These are phyloP conservation scores for Percina caprodes DNA, from an alignment of 2,113 vertebrate species.

Conservation along the genomic window DNA sequence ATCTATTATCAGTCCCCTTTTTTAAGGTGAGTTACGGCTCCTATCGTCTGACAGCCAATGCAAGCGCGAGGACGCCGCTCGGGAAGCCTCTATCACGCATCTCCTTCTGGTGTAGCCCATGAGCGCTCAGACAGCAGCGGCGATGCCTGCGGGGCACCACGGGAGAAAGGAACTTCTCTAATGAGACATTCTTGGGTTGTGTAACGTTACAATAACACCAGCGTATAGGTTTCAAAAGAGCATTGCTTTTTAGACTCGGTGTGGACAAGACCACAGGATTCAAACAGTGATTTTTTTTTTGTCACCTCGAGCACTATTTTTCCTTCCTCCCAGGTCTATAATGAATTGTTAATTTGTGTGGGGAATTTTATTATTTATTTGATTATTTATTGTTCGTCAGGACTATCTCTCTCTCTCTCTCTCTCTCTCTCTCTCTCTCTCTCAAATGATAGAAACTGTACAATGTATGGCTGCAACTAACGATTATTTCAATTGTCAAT, in stretches of 20 bases:
- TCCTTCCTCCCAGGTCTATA: background rate
- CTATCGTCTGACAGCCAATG: background rate
- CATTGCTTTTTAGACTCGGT: background rate
- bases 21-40: constrained; percentile 25
- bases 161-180: constrained; percentile 39
- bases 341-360: constrained; percentile 46
- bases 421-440: background rate
- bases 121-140: background rate
- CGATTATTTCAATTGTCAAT: background rate
- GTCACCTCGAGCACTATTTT: background rate
- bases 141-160: constrained; percentile 17
- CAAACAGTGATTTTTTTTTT: background rate
- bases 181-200: background rate
- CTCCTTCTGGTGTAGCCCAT: background rate
- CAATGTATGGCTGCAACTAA: background rate
- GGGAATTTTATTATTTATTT: constrained; percentile 5
- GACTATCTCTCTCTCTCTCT: background rate
- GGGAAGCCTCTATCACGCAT: background rate
- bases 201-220: background rate
- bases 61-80: background rate
- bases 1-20: constrained; percentile 7
- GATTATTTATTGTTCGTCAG: no score
- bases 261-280: background rate
- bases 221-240: background rate
- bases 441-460: no score